phyloP scores from a whole-genome alignment of 2,888 invertebrate genomes.

The Tubulanus polymorphus region DNA sequence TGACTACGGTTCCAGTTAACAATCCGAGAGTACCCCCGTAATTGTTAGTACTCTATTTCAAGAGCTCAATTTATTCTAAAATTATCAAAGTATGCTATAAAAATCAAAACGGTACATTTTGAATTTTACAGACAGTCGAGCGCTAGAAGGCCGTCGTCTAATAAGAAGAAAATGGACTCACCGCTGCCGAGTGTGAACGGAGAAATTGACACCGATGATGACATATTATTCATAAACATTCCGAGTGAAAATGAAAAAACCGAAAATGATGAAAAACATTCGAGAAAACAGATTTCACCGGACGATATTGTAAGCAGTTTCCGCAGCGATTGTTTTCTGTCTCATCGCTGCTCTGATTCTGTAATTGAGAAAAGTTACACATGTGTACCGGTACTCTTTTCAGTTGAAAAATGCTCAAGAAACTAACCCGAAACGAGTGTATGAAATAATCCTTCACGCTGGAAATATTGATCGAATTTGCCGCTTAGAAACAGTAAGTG shows the following conservation, averaged over 20 bases:
- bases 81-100: too few relatives aligned
- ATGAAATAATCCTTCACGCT: conserved; percentile 38
- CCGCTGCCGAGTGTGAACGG: too few relatives aligned
- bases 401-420: conserved; percentile 37
- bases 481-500: conserved; percentile 33
- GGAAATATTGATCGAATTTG: conserved; percentile 27
- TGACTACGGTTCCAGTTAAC: too few relatives aligned
- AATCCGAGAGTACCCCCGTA: too few relatives aligned
- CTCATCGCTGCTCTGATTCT: neutral
- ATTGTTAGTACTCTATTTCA: too few relatives aligned
- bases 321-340: neutral
- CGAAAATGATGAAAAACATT: neutral
- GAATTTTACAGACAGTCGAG: too few relatives aligned
- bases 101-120: too few relatives aligned
- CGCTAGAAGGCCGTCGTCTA: too few relatives aligned
- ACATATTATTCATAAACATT: neutral
- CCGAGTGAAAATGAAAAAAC: neutral
- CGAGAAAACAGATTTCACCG: neutral
- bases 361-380: neutral
- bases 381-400: conserved; percentile 1
- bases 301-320: neutral
- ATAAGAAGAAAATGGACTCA: too few relatives aligned
- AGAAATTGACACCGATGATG: neutral
- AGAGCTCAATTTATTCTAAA: too few relatives aligned
- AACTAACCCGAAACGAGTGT: conserved; percentile 33